These are phyloP conservation scores for Poecilia velifera DNA, from an alignment of 2,797 vertebrate species.

Conservation along the genomic window DNA sequence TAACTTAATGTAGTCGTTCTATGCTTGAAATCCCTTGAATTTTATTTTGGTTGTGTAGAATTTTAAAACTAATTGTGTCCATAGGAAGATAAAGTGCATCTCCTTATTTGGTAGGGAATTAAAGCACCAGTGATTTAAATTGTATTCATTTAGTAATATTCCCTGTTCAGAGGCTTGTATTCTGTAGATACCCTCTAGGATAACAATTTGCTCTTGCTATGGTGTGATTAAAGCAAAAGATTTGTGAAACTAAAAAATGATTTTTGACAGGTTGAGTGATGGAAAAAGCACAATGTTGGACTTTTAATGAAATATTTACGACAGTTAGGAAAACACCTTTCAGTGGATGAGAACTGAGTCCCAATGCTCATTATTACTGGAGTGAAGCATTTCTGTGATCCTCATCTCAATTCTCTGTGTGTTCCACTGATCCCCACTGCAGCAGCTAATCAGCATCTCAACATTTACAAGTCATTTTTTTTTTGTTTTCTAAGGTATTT, in stretches of 20 bases:
- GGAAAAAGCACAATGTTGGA: constrained; percentile 2
- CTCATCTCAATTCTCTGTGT: constrained; percentile 47
- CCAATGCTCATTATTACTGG: constrained; percentile 57
- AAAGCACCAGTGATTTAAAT: background rate
- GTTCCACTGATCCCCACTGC: constrained; percentile 7
- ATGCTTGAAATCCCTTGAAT: background rate
- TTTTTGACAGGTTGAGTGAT: constrained; percentile 18
- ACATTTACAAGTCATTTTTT: constrained; percentile 47
- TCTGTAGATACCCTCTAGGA: background rate
- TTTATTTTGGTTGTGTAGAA: background rate
- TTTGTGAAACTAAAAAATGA: background rate
- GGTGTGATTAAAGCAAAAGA: background rate
- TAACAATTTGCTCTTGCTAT: background rate
- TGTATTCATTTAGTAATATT: background rate
- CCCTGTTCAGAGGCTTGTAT: background rate
- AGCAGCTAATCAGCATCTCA: constrained; percentile 48
- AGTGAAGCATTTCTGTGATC: constrained; percentile 29
- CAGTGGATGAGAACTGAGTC: constrained; percentile 31
- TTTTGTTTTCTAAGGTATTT: constrained; percentile 40
- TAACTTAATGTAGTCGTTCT: background rate
- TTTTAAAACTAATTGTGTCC: background rate
- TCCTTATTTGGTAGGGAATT: background rate
- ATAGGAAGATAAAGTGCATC: background rate
- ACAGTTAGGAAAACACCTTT: constrained; percentile 15
- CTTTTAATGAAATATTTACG: constrained; percentile 13